These are phyloP conservation scores for Epinephelus awoara DNA, from an alignment of 2,797 vertebrate species.

Conservation along the genomic window DNA sequence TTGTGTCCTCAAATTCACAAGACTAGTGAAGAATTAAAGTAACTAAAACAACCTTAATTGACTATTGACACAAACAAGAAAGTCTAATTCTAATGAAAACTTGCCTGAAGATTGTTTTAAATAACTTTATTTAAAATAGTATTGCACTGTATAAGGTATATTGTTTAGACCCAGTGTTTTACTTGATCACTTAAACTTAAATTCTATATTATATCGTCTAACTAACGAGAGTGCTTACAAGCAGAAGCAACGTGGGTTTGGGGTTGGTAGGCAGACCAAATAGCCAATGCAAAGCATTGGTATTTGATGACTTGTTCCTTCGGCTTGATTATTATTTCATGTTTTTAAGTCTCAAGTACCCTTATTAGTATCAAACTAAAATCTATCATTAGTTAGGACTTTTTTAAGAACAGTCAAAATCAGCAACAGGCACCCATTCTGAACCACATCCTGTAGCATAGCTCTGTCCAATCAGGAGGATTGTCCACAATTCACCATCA, in stretches of 20 bases:
- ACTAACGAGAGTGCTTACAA: no score
- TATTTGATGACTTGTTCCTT: no score
- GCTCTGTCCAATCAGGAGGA: constrained; percentile 29
- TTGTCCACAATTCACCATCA: constrained; percentile 33
- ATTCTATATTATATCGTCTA: no score
- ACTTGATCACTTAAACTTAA: no score
- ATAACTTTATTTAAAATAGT: background rate
- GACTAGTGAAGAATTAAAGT: background rate
- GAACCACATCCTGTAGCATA: constrained; percentile 14
- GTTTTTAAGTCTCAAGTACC: background rate
- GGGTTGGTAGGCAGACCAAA: no score
- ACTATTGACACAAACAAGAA: background rate
- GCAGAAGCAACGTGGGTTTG: no score
- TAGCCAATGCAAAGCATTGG: no score
- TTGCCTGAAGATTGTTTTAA: background rate
- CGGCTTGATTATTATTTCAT: no score
- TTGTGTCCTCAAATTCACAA: background rate
- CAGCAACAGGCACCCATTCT: constrained; percentile 24
- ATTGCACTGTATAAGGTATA: no score
- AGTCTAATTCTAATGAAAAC: background rate
- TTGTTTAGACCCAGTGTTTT: no score
- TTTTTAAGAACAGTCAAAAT: background rate
- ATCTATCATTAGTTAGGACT: background rate
- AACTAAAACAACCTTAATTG: background rate
- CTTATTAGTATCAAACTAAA: background rate